A percentile compares a stretch with the other conserved stretches of the same genome.
Conservation (phyloP, 2,113 vertebrate species). For the Ovis canadensis region DNA sequence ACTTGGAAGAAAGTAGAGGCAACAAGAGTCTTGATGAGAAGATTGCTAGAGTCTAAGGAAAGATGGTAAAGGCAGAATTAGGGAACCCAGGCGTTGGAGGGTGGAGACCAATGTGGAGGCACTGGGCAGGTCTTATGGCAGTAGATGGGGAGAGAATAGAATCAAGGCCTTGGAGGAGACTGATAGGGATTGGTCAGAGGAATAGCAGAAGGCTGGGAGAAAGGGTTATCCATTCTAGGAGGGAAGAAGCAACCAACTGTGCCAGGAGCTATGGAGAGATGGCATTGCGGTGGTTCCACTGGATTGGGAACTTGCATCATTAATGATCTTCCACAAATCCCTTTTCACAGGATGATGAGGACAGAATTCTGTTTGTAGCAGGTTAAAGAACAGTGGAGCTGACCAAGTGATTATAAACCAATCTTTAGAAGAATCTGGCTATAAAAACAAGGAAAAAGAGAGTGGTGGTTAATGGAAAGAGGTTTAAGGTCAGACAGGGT, state of each 20-base stretch:
- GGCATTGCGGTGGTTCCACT: neutral
- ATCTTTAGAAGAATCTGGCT: neutral
- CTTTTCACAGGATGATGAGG: neutral
- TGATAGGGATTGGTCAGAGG: neutral
- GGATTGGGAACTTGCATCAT: neutral
- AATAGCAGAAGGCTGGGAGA: neutral
- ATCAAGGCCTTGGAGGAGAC: neutral
- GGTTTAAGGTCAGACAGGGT: neutral
- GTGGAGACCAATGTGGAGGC: neutral
- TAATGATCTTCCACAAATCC: neutral
- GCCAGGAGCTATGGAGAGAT: neutral
- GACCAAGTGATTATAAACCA: neutral
- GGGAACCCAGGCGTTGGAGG: fast-evolving
- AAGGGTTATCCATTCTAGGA: neutral
- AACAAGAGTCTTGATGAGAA: neutral
- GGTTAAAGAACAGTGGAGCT: neutral
- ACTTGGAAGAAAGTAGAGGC: neutral
- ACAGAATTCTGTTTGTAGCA: neutral
- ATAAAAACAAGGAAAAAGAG: neutral
- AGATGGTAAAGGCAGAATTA: neutral
- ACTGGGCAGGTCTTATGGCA: neutral
- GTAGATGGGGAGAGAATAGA: neutral
- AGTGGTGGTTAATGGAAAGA: neutral
- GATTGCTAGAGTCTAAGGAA: neutral
- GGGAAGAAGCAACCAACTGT: neutral